Conservation (phyloP, 2,113 vertebrate genomes). For the Pelmatolapia mariae region DNA sequence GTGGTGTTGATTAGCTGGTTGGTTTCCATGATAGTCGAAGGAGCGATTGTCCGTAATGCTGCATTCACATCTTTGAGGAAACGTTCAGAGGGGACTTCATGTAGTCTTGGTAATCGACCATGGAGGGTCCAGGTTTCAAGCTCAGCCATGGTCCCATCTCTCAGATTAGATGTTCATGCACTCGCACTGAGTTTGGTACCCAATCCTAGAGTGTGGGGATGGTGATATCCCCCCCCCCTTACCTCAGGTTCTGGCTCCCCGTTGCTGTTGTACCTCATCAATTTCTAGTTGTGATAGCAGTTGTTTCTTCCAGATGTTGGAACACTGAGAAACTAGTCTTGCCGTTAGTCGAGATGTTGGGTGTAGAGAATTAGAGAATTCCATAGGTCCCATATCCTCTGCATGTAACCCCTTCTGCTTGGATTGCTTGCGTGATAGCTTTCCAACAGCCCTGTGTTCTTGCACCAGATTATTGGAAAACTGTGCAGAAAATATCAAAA, state of each 20-base stretch:
- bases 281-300: not conserved
- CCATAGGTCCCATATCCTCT: not conserved
- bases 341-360: not conserved
- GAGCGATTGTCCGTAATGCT: not conserved
- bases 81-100: not conserved
- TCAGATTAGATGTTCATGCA: not conserved
- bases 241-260: accelerated
- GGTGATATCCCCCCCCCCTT: not conserved
- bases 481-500: not conserved
- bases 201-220: not conserved
- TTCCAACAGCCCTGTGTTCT: not conserved
- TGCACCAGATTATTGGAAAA: not conserved
- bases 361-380: too few species aligned
- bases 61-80: not conserved
- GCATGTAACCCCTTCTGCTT: not conserved
- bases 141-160: not conserved
- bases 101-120: not conserved
- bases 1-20: not conserved
- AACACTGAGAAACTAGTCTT: not conserved
- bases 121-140: not conserved
- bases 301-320: not conserved
- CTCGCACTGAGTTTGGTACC: not conserved
- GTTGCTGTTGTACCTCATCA: not conserved
- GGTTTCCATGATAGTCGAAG: not conserved
- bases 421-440: not conserved